Evolutionary conservation across 1,140 invertebrate genomes (phyloP).

Genomic region (Drosophila equinoxialis): DNA sequence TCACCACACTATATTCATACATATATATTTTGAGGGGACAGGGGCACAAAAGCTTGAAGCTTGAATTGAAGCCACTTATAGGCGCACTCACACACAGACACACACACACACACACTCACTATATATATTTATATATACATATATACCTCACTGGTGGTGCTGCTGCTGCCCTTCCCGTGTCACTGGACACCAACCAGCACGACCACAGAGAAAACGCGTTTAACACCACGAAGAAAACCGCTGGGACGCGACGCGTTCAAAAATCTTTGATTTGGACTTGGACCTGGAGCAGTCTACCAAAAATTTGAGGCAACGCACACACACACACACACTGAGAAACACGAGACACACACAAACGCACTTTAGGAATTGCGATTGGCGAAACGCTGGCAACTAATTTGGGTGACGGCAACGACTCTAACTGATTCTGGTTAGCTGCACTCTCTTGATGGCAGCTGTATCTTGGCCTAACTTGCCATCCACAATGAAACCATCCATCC

Average conservation of each 20-base stretch:
- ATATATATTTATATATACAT: too few species aligned
- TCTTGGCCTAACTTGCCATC: slow-evolving; percentile 33
- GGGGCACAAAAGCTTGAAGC: not conserved
- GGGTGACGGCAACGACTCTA: slow-evolving; percentile 56
- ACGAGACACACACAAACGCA: slow-evolving; percentile 40
- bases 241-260: slow-evolving; percentile 1
- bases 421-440: slow-evolving; percentile 33
- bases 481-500: slow-evolving; percentile 17
- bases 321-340: slow-evolving; percentile 22
- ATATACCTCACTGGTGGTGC: slow-evolving; percentile 13
- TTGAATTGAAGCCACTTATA: slow-evolving; percentile 53
- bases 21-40: not conserved
- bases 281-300: slow-evolving; percentile 10
- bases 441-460: slow-evolving; percentile 37
- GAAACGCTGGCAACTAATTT: slow-evolving; percentile 80
- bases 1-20: slow-evolving; percentile 52
- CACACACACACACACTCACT: too few species aligned
- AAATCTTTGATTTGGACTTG: slow-evolving; percentile 17
- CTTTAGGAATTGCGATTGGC: slow-evolving; percentile 60
- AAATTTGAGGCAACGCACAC: slow-evolving; percentile 19
- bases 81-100: slow-evolving; percentile 45
- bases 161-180: not conserved
- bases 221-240: not conserved
- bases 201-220: slow-evolving; percentile 6
- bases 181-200: slow-evolving; percentile 30